These are phyloP conservation scores for Onychorhynchus coronatus DNA, from an alignment of 2,113 vertebrate genomes.

Conservation along the genomic window DNA sequence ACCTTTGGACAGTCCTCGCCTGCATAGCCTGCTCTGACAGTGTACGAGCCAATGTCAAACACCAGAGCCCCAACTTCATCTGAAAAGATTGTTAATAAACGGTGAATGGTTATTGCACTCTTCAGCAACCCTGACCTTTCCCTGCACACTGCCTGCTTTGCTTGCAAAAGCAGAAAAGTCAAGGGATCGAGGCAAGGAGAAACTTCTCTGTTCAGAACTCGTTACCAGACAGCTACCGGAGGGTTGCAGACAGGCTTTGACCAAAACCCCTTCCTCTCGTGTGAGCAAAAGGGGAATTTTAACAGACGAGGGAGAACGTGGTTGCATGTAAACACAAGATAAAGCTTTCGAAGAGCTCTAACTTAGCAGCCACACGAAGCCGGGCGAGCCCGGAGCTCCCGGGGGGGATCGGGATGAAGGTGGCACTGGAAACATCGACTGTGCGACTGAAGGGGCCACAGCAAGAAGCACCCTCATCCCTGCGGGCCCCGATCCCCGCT, in stretches of 20 bases:
- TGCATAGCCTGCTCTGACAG: slow-evolving; percentile 96
- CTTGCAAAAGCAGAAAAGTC: not conserved
- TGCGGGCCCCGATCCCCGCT: accelerated
- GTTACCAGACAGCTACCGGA: not conserved
- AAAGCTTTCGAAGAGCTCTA: not conserved
- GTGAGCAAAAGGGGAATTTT: not conserved
- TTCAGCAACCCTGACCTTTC: not conserved
- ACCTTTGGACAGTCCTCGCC: slow-evolving; percentile 99
- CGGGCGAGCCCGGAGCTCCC: not conserved
- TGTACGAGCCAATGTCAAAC: slow-evolving; percentile 97
- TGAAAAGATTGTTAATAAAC: slow-evolving; percentile 60
- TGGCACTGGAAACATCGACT: not conserved
- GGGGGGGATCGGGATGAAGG: not conserved
- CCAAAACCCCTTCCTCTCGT: not conserved
- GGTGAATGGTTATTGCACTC: not conserved
- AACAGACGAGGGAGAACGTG: accelerated
- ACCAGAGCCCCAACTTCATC: slow-evolving; percentile 98
- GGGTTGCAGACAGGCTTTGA: not conserved
- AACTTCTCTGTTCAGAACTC: not conserved
- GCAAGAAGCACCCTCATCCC: accelerated
- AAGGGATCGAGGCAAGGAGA: not conserved
- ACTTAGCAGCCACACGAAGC: not conserved
- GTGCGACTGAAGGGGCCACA: not conserved
- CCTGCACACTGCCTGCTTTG: not conserved
- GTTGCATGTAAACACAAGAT: not conserved